Percentiles rank a stretch among this genome's conserved stretches.
These are phyloP conservation scores for Podarcis lilfordi DNA, from an alignment of 2,797 vertebrate species.

Conservation along the genomic window DNA sequence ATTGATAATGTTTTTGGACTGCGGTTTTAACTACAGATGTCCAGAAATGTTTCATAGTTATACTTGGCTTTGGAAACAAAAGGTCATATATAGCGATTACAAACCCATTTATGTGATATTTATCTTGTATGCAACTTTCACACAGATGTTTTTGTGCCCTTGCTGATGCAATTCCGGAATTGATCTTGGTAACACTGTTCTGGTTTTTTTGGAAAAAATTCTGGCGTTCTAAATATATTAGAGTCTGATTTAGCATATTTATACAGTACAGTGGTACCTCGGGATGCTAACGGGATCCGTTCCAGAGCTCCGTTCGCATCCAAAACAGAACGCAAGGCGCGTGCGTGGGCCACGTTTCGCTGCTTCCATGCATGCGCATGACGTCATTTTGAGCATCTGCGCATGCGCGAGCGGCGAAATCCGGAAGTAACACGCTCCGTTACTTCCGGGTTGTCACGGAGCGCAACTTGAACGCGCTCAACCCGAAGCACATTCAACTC, in stretches of 20 bases:
- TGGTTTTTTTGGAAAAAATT: background rate
- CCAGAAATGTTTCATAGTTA: background rate
- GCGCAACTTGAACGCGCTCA: too few relatives aligned
- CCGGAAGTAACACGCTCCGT: too few relatives aligned
- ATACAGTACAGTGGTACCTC: background rate
- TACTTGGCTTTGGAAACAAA: background rate
- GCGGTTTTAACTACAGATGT: background rate
- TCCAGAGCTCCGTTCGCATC: too few relatives aligned
- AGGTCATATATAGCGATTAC: background rate
- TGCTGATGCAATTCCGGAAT: background rate
- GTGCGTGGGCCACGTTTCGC: too few relatives aligned
- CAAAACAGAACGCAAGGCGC: too few relatives aligned
- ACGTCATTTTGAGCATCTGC: too few relatives aligned
- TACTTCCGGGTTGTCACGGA: too few relatives aligned
- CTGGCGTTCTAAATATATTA: background rate
- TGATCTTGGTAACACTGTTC: background rate
- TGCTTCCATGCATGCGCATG: too few relatives aligned
- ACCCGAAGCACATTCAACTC: too few relatives aligned
- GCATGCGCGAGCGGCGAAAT: too few relatives aligned
- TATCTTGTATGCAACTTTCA: background rate
- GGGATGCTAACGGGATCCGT: too few relatives aligned
- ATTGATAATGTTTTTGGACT: background rate
- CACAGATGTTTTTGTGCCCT: background rate
- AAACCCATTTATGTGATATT: background rate
- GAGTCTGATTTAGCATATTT: background rate